Evolutionary conservation across 2,113 vertebrate species (phyloP).

Genomic region (Proteles cristata): DNA sequence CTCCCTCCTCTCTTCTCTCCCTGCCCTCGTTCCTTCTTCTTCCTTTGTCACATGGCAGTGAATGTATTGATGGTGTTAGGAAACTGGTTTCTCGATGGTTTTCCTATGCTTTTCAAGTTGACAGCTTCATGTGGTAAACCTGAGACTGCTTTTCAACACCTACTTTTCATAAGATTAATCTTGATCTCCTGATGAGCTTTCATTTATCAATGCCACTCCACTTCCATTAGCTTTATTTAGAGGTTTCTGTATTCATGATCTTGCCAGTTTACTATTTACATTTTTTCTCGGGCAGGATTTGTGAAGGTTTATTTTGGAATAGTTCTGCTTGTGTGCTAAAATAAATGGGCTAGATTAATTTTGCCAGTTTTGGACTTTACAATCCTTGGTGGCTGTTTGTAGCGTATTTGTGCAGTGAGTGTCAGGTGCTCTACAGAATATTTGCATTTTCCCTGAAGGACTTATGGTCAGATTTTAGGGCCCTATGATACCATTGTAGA

Average conservation of each 20-base stretch:
- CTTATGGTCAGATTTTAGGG: not conserved
- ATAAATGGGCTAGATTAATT: slow-evolving; percentile 14
- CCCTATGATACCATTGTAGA: not conserved
- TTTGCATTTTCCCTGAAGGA: not conserved
- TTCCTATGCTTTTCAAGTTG: slow-evolving; percentile 15
- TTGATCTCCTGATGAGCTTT: not conserved
- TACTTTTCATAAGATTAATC: slow-evolving; percentile 9
- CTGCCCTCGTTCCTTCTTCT: not conserved
- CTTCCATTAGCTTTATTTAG: slow-evolving; percentile 21
- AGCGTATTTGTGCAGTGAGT: not conserved
- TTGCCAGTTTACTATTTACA: not conserved
- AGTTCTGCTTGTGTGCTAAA: slow-evolving; percentile 8
- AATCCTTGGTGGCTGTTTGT: not conserved
- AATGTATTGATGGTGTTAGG: not conserved
- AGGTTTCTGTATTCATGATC: slow-evolving; percentile 28
- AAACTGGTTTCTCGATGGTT: not conserved
- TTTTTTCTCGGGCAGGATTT: slow-evolving; percentile 44
- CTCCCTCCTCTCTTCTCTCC: not conserved
- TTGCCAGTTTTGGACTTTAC: slow-evolving; percentile 1
- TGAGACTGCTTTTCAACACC: not conserved
- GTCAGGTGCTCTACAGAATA: not conserved
- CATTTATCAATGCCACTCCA: slow-evolving; percentile 17
- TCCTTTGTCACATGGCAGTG: not conserved
- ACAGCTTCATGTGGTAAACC: not conserved
- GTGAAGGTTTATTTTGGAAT: slow-evolving; percentile 34